phyloP scores from a whole-genome alignment of 2,113 vertebrate species.

The Zootoca vivipara region DNA sequence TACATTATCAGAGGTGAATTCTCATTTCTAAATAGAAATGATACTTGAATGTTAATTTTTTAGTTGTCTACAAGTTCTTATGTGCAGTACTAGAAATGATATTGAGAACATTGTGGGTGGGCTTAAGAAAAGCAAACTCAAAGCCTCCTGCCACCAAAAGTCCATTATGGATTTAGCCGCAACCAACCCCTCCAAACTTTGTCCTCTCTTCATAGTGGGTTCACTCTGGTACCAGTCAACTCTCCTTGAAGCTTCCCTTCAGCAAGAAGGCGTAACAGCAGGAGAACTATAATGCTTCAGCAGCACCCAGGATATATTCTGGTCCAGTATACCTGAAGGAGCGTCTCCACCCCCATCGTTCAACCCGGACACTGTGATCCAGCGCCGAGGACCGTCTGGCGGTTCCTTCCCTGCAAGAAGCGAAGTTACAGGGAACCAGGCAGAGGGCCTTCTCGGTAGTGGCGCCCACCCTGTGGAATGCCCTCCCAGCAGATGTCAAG shows the following conservation, averaged over 20 bases:
- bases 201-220: background rate
- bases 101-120: background rate
- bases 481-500: no score
- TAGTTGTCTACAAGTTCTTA: background rate
- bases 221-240: background rate
- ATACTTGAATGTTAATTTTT: background rate
- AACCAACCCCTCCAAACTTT: background rate
- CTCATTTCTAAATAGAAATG: background rate
- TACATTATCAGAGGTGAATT: background rate
- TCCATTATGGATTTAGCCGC: background rate
- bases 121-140: background rate
- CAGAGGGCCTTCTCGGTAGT: no score
- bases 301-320: background rate
- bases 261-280: background rate
- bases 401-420: no score
- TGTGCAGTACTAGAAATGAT: background rate
- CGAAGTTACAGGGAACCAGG: no score
- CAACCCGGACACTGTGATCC: no score
- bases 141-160: background rate
- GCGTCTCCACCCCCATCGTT: no score
- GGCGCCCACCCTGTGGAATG: no score
- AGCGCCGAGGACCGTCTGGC: no score
- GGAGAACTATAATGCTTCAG: background rate
- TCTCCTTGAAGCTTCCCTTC: background rate
- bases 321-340: no score